Evolutionary conservation across 2,113 vertebrate species (phyloP).

Genomic region (Caretta caretta): DNA sequence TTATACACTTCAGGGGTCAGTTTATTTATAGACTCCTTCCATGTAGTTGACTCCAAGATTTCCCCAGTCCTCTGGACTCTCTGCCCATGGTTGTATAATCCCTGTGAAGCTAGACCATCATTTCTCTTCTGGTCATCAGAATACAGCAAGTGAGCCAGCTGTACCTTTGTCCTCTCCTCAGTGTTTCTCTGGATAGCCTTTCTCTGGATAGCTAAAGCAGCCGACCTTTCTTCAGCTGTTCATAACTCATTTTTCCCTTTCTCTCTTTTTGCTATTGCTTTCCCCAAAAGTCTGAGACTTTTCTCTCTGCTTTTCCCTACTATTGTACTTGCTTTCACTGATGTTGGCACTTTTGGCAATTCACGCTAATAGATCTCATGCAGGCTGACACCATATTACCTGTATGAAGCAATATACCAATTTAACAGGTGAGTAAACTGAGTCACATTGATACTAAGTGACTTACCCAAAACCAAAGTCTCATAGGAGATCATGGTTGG

Average conservation of each 20-base stretch:
- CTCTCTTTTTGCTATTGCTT: neutral
- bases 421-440: neutral
- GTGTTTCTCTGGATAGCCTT: neutral
- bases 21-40: neutral
- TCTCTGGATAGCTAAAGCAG: neutral
- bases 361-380: neutral
- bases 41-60: neutral
- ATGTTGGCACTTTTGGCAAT: neutral
- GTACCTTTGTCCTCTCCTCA: neutral
- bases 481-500: neutral
- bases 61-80: neutral
- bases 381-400: neutral
- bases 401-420: neutral
- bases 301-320: neutral
- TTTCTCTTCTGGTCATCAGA: neutral
- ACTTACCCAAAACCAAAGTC: neutral
- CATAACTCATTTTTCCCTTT: neutral
- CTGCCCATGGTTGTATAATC: neutral
- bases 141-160: neutral
- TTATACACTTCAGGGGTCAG: neutral
- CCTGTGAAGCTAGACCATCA: neutral
- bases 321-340: neutral
- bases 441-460: fast-evolving
- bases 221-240: neutral
- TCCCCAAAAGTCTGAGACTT: neutral